Conservation (phyloP, 1,140 invertebrate genomes). For the Brachionus koreanus region DNA sequence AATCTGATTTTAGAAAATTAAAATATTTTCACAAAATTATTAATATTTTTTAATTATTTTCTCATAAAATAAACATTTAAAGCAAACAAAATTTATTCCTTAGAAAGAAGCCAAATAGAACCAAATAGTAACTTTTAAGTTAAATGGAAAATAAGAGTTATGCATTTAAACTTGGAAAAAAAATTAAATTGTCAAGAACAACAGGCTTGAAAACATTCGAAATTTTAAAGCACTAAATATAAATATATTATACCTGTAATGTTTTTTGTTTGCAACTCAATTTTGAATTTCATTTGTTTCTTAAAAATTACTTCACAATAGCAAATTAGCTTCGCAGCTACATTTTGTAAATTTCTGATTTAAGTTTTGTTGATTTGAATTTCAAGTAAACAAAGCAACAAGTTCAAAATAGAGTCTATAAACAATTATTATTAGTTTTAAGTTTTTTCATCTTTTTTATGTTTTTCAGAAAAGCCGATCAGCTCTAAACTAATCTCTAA, state of each 20-base stretch:
- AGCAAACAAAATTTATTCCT: neutral
- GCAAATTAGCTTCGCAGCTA: constrained; percentile 11
- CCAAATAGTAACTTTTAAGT: neutral
- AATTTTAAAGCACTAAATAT: neutral
- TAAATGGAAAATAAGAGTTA: neutral
- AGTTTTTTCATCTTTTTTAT: neutral
- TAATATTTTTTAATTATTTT: neutral
- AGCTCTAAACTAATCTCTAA: neutral
- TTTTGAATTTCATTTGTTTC: neutral
- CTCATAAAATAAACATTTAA: neutral
- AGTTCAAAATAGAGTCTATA: neutral
- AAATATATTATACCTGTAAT: neutral
- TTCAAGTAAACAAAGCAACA: neutral
- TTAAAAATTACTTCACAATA: constrained; percentile 1
- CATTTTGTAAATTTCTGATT: constrained; percentile 5
- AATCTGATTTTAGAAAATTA: neutral
- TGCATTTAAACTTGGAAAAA: neutral
- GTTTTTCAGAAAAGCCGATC: neutral
- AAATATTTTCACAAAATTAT: neutral
- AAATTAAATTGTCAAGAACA: constrained; percentile 37
- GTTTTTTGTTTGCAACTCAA: neutral
- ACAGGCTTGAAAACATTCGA: neutral
- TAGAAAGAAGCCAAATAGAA: neutral
- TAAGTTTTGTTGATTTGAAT: neutral
- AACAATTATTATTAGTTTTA: neutral